phyloP scores from a whole-genome alignment of 2,888 invertebrate species.

The Latrodectus hesperus region DNA sequence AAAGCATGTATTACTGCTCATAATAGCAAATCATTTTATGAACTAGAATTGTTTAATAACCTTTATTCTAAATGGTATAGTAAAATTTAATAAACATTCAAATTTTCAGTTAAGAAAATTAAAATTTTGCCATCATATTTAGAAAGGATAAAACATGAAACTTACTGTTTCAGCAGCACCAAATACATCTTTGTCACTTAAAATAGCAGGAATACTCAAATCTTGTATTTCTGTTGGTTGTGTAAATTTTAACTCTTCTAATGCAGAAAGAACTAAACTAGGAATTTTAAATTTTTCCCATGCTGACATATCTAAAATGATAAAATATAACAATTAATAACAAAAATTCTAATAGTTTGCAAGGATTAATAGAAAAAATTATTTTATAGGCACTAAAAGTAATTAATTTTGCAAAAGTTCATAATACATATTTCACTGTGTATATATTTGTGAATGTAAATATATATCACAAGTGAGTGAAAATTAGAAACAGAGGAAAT shows the following conservation, averaged over 20 bases:
- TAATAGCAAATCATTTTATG: not conserved
- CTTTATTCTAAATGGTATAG: not conserved
- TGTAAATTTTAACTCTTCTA: constrained; percentile 85
- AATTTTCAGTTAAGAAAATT: not conserved
- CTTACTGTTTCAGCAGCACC: constrained; percentile 96
- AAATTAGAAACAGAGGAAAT: too few species aligned
- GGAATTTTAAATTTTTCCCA: constrained; percentile 80
- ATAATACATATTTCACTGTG: too few species aligned
- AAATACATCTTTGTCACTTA: constrained; percentile 89
- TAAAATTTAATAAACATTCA: not conserved
- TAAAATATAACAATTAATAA: not conserved
- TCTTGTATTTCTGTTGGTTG: constrained; percentile 91
- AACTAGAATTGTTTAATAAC: not conserved
- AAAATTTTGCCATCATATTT: not conserved
- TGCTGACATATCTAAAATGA: constrained; percentile 71
- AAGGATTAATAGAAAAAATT: too few species aligned
- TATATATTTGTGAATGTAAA: too few species aligned
- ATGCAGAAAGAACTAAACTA: constrained; percentile 81
- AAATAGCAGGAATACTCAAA: constrained; percentile 79
- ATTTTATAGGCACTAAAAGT: too few species aligned
- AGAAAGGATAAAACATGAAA: constrained; percentile 1
- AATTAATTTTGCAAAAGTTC: too few species aligned
- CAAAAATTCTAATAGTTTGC: too few species aligned
- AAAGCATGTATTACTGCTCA: not conserved
- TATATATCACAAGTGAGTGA: too few species aligned